Evolutionary conservation across 2,888 invertebrate species (phyloP).

Genomic region (Drosophila trichaetosa): DNA sequence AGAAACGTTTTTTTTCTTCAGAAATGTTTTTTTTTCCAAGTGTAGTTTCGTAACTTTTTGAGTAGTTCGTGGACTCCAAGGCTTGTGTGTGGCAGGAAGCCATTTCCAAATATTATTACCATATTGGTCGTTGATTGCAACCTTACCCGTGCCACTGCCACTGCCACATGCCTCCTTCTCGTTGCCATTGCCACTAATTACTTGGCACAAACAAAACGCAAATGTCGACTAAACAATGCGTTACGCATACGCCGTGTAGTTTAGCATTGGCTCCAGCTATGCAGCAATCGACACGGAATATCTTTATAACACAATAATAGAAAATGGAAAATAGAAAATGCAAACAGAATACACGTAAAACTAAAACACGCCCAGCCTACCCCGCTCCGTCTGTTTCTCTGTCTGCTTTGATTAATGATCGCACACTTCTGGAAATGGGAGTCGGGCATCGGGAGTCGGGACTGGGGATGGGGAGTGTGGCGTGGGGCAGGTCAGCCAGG

Average conservation of each 20-base stretch:
- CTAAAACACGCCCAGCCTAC: slow-evolving; percentile 54
- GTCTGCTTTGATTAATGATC: slow-evolving; percentile 72
- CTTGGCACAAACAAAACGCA: slow-evolving; percentile 61
- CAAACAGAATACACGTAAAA: slow-evolving; percentile 49
- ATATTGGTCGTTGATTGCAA: slow-evolving; percentile 28
- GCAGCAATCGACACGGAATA: slow-evolving; percentile 66
- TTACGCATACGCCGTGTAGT: slow-evolving; percentile 51
- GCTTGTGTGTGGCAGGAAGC: slow-evolving; percentile 43
- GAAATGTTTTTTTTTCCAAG: too few relatives aligned
- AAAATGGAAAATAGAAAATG: slow-evolving; percentile 68
- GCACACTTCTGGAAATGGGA: slow-evolving; percentile 32
- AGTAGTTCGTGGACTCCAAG: not conserved
- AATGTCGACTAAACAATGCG: slow-evolving; percentile 49
- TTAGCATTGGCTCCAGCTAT: slow-evolving; percentile 5
- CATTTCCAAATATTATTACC: slow-evolving; percentile 62
- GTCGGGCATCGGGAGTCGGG: slow-evolving; percentile 14
- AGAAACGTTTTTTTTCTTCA: not conserved
- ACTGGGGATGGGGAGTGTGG: not conserved
- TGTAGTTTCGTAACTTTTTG: not conserved
- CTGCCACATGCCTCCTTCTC: not conserved
- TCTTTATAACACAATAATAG: slow-evolving; percentile 61
- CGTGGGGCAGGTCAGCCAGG: slow-evolving; percentile 29
- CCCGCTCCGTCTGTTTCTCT: slow-evolving; percentile 11
- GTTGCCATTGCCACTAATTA: slow-evolving; percentile 64
- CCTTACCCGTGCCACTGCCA: not conserved